These are phyloP conservation scores for Centropus bengalensis DNA, from an alignment of 2,113 vertebrate species.

Conservation along the genomic window DNA sequence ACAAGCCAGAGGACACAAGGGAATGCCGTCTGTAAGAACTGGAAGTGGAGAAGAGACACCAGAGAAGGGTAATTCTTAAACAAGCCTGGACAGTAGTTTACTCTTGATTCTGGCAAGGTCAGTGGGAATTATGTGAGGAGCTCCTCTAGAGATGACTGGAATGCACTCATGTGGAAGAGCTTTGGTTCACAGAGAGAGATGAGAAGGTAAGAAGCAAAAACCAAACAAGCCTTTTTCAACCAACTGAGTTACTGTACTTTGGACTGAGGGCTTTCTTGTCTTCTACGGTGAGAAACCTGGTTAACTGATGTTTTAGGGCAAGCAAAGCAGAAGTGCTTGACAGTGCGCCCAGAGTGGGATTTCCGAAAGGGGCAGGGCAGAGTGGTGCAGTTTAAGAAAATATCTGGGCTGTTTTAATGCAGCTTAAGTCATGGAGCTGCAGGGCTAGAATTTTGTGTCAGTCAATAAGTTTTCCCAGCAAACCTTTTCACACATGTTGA, in stretches of 20 bases:
- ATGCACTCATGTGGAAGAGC: not conserved
- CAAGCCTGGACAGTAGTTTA: not conserved
- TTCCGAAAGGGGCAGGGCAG: not conserved
- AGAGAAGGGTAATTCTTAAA: not conserved
- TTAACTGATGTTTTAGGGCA: slow-evolving; percentile 4
- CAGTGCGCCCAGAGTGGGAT: not conserved
- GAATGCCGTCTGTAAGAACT: not conserved
- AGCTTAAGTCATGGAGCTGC: not conserved
- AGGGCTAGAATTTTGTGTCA: not conserved
- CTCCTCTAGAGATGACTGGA: not conserved
- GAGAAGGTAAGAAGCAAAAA: slow-evolving; percentile 3
- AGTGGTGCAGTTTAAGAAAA: not conserved
- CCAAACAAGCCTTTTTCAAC: not conserved
- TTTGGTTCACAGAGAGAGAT: not conserved
- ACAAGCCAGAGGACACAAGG: not conserved
- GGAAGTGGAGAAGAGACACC: not conserved
- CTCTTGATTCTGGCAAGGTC: not conserved
- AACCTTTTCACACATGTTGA: not conserved
- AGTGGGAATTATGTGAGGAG: not conserved
- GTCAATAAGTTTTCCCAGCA: not conserved
- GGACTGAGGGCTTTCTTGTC: not conserved
- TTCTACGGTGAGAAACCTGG: not conserved
- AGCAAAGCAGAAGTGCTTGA: not conserved
- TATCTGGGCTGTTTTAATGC: not conserved
- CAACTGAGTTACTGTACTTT: not conserved